A percentile compares a stretch with the other conserved stretches of the same genome.
These are phyloP conservation scores for Hippoglossus stenolepis DNA, from an alignment of 2,113 vertebrate species.

Conservation along the genomic window DNA sequence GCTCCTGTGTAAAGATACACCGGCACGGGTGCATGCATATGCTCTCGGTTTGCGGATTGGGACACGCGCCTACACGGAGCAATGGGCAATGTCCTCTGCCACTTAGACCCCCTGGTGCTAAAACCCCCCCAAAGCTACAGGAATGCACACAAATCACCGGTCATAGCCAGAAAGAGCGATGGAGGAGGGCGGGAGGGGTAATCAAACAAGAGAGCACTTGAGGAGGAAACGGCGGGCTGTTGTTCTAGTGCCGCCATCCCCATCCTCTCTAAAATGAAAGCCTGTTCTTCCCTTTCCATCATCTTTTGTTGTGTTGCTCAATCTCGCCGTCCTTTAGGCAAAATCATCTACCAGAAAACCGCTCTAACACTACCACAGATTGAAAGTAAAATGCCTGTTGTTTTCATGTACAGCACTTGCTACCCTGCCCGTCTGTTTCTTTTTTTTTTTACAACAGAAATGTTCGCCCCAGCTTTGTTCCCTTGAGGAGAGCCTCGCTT, in stretches of 20 bases:
- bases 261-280: constrained; percentile 45
- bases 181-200: constrained; percentile 52
- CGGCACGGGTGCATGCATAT: constrained; percentile 28
- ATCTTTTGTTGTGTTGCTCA: constrained; percentile 58
- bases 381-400: constrained; percentile 66
- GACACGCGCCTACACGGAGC: constrained; percentile 12
- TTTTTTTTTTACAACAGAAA: constrained; percentile 47
- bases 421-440: not conserved
- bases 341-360: constrained; percentile 63
- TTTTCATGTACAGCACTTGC: constrained; percentile 49
- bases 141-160: constrained; percentile 54
- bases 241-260: constrained; percentile 48
- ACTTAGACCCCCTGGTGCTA: constrained; percentile 41
- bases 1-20: constrained; percentile 39
- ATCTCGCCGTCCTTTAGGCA: constrained; percentile 64
- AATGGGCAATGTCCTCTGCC: constrained; percentile 45
- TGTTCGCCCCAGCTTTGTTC: constrained; percentile 44
- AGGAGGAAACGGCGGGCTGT: constrained; percentile 58
- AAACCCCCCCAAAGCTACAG: constrained; percentile 55
- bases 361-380: constrained; percentile 31
- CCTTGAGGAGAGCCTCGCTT: constrained; percentile 34
- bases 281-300: constrained; percentile 51
- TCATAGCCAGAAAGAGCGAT: constrained; percentile 36
- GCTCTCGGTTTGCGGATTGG: constrained; percentile 16
- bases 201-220: constrained; percentile 69